These are phyloP conservation scores for Enoplosus armatus DNA, from an alignment of 2,797 vertebrate species.

Conservation along the genomic window DNA sequence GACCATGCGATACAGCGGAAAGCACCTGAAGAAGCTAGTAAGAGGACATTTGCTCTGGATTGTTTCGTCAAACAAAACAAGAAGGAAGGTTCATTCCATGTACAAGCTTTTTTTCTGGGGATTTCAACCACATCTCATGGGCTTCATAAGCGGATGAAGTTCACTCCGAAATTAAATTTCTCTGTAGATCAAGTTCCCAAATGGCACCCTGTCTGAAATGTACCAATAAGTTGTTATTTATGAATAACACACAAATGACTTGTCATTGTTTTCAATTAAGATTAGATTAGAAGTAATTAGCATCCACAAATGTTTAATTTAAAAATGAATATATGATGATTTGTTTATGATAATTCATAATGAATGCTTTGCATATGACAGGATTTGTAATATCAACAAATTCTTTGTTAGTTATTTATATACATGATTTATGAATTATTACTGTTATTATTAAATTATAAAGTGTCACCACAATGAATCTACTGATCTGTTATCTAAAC, in stretches of 20 bases:
- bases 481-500: background rate
- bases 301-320: conserved; percentile 8
- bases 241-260: background rate
- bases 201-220: background rate
- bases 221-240: background rate
- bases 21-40: background rate
- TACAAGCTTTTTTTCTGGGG: background rate
- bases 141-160: background rate
- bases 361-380: background rate
- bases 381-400: background rate
- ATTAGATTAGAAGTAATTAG: background rate
- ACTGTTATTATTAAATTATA: background rate
- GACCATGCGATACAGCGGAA: background rate
- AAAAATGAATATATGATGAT: background rate
- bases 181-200: background rate
- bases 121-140: background rate
- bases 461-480: background rate
- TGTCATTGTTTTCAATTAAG: background rate
- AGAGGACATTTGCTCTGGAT: background rate
- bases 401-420: background rate
- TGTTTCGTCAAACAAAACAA: background rate
- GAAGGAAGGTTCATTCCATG: background rate
- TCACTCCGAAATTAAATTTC: background rate
- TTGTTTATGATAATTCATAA: conserved; percentile 3
- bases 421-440: background rate